phyloP scores from a whole-genome alignment of 1,140 invertebrate species.

The Pachypsylla venusta region DNA sequence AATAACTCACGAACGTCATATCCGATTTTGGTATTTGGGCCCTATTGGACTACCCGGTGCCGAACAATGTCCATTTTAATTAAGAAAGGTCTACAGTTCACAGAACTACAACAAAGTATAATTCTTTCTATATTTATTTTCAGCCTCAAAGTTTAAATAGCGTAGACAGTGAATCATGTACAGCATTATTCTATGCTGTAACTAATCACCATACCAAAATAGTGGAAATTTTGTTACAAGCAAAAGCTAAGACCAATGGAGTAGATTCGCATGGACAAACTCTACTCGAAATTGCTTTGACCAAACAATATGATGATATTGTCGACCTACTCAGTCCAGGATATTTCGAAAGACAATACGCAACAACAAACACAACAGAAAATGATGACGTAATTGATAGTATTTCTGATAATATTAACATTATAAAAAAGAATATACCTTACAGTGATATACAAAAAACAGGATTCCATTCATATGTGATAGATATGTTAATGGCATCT shows the following conservation, averaged over 20 bases:
- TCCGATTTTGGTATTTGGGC: background rate
- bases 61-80: background rate
- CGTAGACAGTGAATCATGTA: background rate
- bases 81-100: too few species aligned
- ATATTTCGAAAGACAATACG: background rate
- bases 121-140: too few species aligned
- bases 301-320: slow-evolving; percentile 1
- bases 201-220: background rate
- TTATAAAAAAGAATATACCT: background rate
- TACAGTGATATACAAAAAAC: background rate
- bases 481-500: background rate
- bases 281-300: background rate
- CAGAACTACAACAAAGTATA: too few species aligned
- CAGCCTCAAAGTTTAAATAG: background rate
- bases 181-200: slow-evolving; percentile 7
- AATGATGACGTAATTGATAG: background rate
- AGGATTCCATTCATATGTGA: background rate
- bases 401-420: background rate
- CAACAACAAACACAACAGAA: background rate
- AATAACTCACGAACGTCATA: background rate
- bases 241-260: background rate
- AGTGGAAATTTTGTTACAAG: background rate
- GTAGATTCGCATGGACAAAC: background rate
- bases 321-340: background rate
- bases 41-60: background rate